phyloP scores from a whole-genome alignment of 1,140 invertebrate genomes.

The Globodera rostochiensis region DNA sequence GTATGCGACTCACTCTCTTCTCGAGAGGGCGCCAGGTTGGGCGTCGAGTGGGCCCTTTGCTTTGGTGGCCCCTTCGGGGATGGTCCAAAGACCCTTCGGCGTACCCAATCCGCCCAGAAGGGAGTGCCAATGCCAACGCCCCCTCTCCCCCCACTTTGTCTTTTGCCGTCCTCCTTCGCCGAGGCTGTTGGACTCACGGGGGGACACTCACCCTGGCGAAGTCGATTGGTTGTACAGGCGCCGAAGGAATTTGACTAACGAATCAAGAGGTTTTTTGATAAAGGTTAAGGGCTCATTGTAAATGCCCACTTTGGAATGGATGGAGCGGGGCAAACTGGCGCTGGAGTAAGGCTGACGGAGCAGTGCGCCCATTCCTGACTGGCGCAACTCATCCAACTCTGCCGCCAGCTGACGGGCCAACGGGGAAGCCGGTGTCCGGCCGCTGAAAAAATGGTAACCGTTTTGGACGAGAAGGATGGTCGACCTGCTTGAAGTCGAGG shows the following conservation, averaged over 20 bases:
- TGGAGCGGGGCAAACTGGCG: constrained; percentile 54
- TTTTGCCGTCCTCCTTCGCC: background rate
- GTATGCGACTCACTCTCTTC: background rate
- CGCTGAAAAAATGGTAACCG: constrained; percentile 33
- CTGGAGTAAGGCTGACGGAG: constrained; percentile 50
- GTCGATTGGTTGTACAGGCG: background rate
- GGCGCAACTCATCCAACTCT: constrained; percentile 62
- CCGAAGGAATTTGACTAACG: constrained; percentile 23
- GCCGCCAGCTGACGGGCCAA: constrained; percentile 64
- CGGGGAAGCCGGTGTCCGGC: constrained; percentile 57
- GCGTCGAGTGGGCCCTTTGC: constrained; percentile 7
- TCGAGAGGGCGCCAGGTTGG: constrained; percentile 4
- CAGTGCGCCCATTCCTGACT: constrained; percentile 36
- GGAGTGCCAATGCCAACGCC: background rate
- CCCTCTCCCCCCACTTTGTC: background rate
- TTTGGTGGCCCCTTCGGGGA: constrained; percentile 1
- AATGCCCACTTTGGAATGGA: constrained; percentile 53
- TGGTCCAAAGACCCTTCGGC: background rate
- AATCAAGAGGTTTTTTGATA: background rate
- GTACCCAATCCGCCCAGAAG: background rate
- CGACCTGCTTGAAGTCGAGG: constrained; percentile 7
- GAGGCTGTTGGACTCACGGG: background rate
- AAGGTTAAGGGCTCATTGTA: background rate
- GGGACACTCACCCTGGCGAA: background rate
- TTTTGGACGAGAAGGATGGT: background rate